Evolutionary conservation across 2,888 invertebrate species (phyloP), one percentile per base, ranked within the genome.

Genomic region (Drosophila monieri): DNA sequence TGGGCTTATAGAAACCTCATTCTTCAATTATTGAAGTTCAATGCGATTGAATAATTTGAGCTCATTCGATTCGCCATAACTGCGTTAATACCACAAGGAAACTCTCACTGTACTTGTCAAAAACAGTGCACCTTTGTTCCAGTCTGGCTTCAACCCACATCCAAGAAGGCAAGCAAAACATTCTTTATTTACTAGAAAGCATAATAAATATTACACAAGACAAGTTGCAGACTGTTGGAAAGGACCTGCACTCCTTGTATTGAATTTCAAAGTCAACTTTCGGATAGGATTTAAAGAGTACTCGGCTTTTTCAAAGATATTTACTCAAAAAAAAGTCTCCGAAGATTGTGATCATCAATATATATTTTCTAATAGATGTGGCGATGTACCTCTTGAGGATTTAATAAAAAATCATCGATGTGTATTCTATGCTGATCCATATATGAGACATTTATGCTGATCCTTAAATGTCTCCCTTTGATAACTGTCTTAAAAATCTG

Each of bases 171-270:
- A 54, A 64, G 48, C 23, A 68, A 62, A 59, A 18, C 71, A 71
- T 74, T 79, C 88, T 77, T 64, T 74, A 85, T 85, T 84, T 85
- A 74, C 68, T 65, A 78, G 76, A 88, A 78, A 86, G 88, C 76
- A 70, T 73, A 88, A 85, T 85, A 85, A 88, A 88, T 85, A 83
- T 88, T 83, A 69, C 67, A 85, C 74, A 83, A 85, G 78, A 80
- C 35, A 86, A 83, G 84, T 86, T 88, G 87, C 72, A 54, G 64
- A 46, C 46, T 69, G 70, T 49, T 9, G 27, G 75, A 27, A 23
- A 51, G 55, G 52, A 47, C 44, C 47, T 54, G 59, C 39, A 73
- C n/a, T 35, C 35, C 35, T 14, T 35, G 35, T 14, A 43, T 6
- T 21, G 43, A 18, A 49, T 68, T 84, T 41, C 39, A 41, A 41